These are phyloP conservation scores for Hymenopus coronatus DNA, from an alignment of 2,888 invertebrate genomes.

Conservation along the genomic window DNA sequence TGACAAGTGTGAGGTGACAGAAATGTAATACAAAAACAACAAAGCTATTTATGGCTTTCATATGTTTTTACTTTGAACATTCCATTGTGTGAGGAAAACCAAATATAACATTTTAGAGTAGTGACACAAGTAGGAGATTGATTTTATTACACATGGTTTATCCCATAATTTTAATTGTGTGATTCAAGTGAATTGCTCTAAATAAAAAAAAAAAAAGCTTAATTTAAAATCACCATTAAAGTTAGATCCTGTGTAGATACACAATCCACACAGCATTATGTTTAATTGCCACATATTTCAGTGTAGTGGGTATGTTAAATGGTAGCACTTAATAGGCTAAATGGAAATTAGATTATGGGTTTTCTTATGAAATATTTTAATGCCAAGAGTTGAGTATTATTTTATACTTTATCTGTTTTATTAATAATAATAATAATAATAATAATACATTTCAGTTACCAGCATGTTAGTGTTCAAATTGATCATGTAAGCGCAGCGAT, in stretches of 20 bases:
- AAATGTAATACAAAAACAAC: background rate
- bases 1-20: background rate
- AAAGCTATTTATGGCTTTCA: background rate
- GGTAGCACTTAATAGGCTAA: background rate
- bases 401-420: background rate
- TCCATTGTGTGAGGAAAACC: background rate
- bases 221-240: background rate
- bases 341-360: background rate
- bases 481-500: background rate
- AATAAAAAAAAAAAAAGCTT: background rate
- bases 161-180: background rate
- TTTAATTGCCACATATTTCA: background rate
- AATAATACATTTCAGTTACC: slow-evolving; percentile 1
- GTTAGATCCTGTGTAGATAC: background rate
- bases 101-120: background rate
- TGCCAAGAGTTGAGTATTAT: slow-evolving; percentile 14
- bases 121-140: background rate
- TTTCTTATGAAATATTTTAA: slow-evolving; percentile 3
- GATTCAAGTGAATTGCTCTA: background rate
- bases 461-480: slow-evolving; percentile 1
- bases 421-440: background rate
- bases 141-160: background rate
- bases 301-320: background rate
- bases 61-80: background rate
- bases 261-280: background rate